Conservation (phyloP, 1,140 invertebrate genomes). For the Chrysomallon squamiferum region DNA sequence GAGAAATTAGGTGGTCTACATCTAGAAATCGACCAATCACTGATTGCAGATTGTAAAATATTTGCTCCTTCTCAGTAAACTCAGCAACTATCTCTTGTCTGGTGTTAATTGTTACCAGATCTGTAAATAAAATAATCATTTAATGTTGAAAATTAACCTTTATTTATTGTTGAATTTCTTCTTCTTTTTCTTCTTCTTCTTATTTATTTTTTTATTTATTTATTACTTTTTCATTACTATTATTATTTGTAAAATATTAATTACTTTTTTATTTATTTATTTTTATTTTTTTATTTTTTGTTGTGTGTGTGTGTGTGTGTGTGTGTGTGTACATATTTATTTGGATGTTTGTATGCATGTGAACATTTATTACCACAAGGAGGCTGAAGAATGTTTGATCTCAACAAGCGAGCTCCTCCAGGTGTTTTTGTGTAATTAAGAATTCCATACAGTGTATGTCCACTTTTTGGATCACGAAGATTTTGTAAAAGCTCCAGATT, state of each 20-base stretch:
- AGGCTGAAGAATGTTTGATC: conserved; percentile 85
- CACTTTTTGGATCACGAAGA: conserved; percentile 60
- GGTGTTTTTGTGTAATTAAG: conserved; percentile 81
- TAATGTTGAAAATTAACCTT: no score
- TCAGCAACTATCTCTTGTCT: conserved; percentile 78
- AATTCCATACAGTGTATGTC: conserved; percentile 72
- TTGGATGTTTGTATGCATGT: no score
- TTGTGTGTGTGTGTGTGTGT: no score
- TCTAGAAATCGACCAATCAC: conserved; percentile 69
- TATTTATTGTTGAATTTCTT: no score
- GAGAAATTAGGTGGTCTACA: conserved; percentile 70
- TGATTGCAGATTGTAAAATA: conserved; percentile 68
- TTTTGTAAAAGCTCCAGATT: conserved; percentile 78
- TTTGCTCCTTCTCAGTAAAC: conserved; percentile 69
- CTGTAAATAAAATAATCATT: conserved; percentile 62
- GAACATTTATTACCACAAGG: conserved; percentile 57
- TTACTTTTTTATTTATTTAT: no score
- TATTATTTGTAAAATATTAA: no score
- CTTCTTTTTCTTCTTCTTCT: no score
- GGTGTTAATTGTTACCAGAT: conserved; percentile 71
- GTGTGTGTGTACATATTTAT: no score
- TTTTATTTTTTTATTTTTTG: no score
- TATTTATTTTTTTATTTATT: no score
- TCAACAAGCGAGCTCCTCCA: conserved; percentile 77
- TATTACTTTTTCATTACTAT: no score